phyloP scores from a whole-genome alignment of 2,113 vertebrate genomes.

The Callaeas wilsoni region DNA sequence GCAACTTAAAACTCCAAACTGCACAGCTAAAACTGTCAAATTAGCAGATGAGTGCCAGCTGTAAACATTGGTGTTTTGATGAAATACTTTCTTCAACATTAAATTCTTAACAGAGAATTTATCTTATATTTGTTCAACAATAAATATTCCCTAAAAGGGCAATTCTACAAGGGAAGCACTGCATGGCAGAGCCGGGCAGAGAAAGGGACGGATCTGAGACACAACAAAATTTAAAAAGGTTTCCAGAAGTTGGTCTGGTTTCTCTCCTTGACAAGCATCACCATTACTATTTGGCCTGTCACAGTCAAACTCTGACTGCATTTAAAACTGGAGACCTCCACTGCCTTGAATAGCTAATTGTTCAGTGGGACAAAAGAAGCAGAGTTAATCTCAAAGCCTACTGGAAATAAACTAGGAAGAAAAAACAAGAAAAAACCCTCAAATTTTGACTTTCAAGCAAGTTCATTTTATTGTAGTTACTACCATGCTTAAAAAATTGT shows the following conservation, averaged over 20 bases:
- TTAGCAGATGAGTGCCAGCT: background rate
- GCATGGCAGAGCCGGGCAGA: background rate
- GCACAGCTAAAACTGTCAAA: background rate
- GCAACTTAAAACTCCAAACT: background rate
- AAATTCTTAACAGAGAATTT: background rate
- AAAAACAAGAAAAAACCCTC: background rate
- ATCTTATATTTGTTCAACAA: background rate
- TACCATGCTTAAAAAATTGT: background rate
- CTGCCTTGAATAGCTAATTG: background rate
- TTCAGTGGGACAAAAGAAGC: background rate
- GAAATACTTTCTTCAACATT: background rate
- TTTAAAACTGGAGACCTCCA: conserved; percentile 11
- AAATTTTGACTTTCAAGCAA: background rate
- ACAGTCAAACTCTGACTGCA: background rate
- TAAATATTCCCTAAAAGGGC: background rate
- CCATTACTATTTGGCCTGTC: background rate
- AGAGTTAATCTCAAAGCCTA: background rate
- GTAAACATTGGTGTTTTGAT: background rate
- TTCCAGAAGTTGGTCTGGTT: background rate
- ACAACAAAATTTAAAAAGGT: background rate
- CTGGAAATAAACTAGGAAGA: background rate
- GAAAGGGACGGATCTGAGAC: background rate
- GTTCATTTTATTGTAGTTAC: background rate
- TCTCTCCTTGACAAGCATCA: background rate
- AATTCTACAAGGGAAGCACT: background rate